These are phyloP conservation scores for Pimephales promelas DNA, from an alignment of 2,113 vertebrate genomes.

Conservation along the genomic window DNA sequence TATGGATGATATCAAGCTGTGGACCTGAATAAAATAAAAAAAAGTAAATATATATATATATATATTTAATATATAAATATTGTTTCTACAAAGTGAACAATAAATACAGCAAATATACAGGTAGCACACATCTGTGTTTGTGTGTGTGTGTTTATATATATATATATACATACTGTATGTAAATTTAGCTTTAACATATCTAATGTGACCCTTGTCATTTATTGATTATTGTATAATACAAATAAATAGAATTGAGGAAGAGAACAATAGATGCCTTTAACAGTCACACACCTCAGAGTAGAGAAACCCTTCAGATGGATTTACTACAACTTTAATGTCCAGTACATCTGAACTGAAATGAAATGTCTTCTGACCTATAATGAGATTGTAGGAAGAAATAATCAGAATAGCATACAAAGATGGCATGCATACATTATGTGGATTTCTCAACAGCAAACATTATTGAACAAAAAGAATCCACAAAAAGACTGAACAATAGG, in stretches of 20 bases:
- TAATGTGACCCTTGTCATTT: background rate
- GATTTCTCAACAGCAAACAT: background rate
- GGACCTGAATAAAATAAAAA: slow-evolving; percentile 68
- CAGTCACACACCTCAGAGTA: slow-evolving; percentile 73
- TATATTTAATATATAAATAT: background rate
- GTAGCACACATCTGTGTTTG: no score
- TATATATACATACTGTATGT: no score
- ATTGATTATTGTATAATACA: background rate
- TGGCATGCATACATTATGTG: background rate
- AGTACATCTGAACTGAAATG: slow-evolving; percentile 75
- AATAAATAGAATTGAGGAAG: background rate
- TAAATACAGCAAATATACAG: no score
- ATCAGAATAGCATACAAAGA: background rate
- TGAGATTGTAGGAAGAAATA: slow-evolving; percentile 42
- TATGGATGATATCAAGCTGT: slow-evolving; percentile 76
- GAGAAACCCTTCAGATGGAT: slow-evolving; percentile 79
- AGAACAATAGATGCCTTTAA: background rate
- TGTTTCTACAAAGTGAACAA: no score
- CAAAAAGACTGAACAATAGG: background rate
- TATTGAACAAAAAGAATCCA: background rate
- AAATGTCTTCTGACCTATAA: slow-evolving; percentile 75
- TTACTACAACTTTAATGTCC: slow-evolving; percentile 80
- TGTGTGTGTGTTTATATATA: no score
- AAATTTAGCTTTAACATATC: background rate
- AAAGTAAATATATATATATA: background rate